Conservation (phyloP, 2,888 invertebrate species). For the Pristionchus maxplancki region DNA sequence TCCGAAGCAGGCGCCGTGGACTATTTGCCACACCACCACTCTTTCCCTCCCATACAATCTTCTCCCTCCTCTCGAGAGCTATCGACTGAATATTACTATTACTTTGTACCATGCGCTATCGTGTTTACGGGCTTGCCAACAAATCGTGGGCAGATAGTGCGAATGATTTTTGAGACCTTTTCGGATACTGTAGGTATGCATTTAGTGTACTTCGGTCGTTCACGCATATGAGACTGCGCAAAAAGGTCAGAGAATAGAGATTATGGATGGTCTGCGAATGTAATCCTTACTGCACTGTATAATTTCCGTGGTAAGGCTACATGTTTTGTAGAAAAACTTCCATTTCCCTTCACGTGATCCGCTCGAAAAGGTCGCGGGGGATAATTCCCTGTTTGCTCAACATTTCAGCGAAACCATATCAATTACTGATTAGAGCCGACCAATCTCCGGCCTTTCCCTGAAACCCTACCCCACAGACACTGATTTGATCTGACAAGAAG, state of each 20-base stretch:
- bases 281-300: neutral
- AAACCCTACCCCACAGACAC: neutral
- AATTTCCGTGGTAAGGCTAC: no score
- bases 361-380: neutral
- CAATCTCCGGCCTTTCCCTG: neutral
- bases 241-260: no score
- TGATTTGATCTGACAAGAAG: constrained; percentile 31
- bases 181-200: neutral
- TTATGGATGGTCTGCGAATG: no score
- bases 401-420: neutral
- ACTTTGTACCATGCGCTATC: neutral
- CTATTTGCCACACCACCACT: constrained; percentile 47
- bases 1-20: constrained; percentile 16
- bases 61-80: constrained; percentile 1
- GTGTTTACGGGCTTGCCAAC: neutral
- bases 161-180: neutral
- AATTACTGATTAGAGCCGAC: neutral
- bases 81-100: constrained; percentile 38
- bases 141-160: constrained; percentile 18
- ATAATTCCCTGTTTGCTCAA: neutral
- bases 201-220: neutral
- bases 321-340: no score
- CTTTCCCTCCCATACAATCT: constrained; percentile 44
- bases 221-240: neutral
- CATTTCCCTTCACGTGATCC: neutral